These are phyloP conservation scores for Brienomyrus brachyistius DNA, from an alignment of 2,113 vertebrate genomes.

Conservation along the genomic window DNA sequence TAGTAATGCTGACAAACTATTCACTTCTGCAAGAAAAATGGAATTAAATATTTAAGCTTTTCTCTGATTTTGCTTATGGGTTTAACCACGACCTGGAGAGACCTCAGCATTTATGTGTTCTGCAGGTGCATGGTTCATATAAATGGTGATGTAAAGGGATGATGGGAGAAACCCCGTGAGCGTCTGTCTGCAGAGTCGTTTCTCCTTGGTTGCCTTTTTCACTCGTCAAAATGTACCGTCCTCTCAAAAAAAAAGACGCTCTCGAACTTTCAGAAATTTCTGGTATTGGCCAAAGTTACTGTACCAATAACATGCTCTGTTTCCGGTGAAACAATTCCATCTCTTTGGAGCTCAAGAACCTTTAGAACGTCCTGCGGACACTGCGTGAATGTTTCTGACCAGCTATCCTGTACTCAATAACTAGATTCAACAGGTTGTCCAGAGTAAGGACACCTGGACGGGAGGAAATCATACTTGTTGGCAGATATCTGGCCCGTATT, in stretches of 20 bases:
- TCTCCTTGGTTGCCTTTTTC: not conserved
- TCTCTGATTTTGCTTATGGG: not conserved
- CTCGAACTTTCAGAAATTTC: not conserved
- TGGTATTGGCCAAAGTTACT: not conserved
- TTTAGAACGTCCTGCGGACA: not conserved
- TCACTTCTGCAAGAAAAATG: not conserved
- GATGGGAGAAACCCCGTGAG: not conserved
- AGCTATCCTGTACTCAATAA: constrained; percentile 26
- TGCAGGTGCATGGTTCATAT: not conserved
- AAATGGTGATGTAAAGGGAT: not conserved
- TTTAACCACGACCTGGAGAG: not conserved
- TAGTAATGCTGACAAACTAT: not conserved
- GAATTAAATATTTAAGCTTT: not conserved
- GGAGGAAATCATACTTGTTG: constrained; percentile 59
- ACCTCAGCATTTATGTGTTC: not conserved
- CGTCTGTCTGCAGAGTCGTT: not conserved
- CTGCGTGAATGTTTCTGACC: not conserved
- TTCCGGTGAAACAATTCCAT: not conserved
- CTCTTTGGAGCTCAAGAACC: not conserved
- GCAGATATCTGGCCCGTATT: constrained; percentile 45
- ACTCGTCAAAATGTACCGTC: not conserved
- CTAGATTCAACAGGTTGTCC: constrained; percentile 33
- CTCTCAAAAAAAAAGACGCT: not conserved
- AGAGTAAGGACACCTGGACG: constrained; percentile 27
- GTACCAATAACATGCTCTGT: not conserved